Base-by-base conservation (phyloP, 1,140 invertebrate genomes). In the Pseudomyrmex sp. region DNA sequence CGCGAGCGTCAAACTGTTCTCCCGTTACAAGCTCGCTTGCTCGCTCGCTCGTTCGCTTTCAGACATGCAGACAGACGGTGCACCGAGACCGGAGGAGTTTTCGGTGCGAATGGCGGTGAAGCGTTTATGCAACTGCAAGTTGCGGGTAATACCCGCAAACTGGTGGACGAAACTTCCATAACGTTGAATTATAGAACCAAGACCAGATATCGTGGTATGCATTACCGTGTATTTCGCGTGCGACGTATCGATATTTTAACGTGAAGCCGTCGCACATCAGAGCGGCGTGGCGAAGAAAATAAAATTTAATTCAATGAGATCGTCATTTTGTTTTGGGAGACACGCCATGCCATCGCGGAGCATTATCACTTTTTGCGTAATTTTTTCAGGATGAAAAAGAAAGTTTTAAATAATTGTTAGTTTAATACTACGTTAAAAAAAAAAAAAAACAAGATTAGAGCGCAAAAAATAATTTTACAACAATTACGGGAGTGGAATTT, bases 51-150 rank as follows among this genome's bases (percentile, higher is more conserved):
- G 35, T 35, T 58, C 35, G 2, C 13, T 10, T 50, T 1, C 26
- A 13, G 1, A 26, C 7, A 68, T n/a, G 35, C 20, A 56, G 35
- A 35, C 20, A 66, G 35, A 35, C 35, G 35, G 35, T 52, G 44
- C 63, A 56, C 15, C 50, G 12, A 18, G 52, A 20, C 35, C 35
- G 0, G 20, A 79, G 0, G 35, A 79, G 35, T 79, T 79, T 79
- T 56, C 63, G 63, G 63, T n/a, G 69, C 69, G 63, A 79, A 79
- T 79, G 63, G 18, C 50, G 35, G 63, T 58, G 50, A 79, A 79
- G 69, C 75, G 20, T 69, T 79, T 58, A 56, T 79, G 63, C 48
- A 66, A 66, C 48, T 66, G 48, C 26, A 62, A 77, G 13, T 8
- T 8, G 15, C 35, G 35, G 5, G 48, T 44, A 66, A 77, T 66